phyloP scores from a whole-genome alignment of 2,888 invertebrate genomes.

The Lochmaea crataegi region DNA sequence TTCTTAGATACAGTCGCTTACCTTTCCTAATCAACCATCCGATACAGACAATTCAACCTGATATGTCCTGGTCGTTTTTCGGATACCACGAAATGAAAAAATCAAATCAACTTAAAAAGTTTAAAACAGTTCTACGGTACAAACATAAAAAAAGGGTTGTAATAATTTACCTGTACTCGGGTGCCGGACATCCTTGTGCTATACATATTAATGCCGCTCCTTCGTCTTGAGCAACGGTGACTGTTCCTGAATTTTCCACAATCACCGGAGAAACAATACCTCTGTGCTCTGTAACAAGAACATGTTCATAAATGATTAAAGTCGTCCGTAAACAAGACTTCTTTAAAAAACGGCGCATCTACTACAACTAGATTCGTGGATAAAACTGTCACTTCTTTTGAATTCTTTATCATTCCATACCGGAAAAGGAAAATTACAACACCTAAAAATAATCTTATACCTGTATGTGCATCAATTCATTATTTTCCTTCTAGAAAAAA shows the following conservation, averaged over 20 bases:
- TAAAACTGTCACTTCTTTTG: not conserved
- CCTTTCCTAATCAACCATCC: too few species aligned
- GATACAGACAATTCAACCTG: too few species aligned
- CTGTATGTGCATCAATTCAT: too few species aligned
- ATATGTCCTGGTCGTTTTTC: too few species aligned
- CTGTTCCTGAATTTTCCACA: conserved; percentile 76
- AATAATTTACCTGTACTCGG: conserved; percentile 76
- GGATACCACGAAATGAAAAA: too few species aligned
- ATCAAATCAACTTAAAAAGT: not conserved
- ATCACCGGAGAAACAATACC: conserved; percentile 79
- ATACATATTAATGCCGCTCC: conserved; percentile 81
- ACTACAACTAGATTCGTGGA: not conserved
- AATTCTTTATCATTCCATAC: not conserved
- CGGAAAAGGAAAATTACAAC: too few species aligned
- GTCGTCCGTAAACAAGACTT: not conserved
- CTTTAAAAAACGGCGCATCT: not conserved
- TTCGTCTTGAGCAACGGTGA: conserved; percentile 79
- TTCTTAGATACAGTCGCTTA: too few species aligned
- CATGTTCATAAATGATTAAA: conserved; percentile 17
- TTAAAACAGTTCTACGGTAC: not conserved
- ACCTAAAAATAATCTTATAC: too few species aligned
- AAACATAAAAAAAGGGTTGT: not conserved
- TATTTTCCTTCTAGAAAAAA: too few species aligned
- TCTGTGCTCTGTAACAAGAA: conserved; percentile 73
- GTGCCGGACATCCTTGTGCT: conserved; percentile 82